Conservation (phyloP, 1,140 invertebrate genomes). For the Drosophila kepulauana region DNA sequence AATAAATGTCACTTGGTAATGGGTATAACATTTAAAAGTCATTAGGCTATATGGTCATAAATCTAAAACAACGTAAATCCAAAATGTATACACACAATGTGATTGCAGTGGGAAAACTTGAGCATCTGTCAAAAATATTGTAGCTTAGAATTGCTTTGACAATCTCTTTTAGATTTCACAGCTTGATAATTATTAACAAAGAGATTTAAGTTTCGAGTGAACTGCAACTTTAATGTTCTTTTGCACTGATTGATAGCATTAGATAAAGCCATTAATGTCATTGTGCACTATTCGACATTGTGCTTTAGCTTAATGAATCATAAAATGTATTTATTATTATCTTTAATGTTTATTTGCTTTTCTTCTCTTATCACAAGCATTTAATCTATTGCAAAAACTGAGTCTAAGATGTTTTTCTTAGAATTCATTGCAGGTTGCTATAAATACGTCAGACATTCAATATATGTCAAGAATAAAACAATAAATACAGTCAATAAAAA, state of each 20-base stretch:
- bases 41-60: conserved; percentile 26
- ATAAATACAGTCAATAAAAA: too few species aligned
- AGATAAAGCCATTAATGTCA: too few species aligned
- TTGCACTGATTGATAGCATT: too few species aligned
- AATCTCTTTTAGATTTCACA: not conserved
- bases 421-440: not conserved
- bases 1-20: conserved; percentile 38
- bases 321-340: too few species aligned
- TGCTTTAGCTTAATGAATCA: too few species aligned
- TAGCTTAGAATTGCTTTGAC: not conserved
- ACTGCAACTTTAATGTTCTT: too few species aligned
- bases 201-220: too few species aligned
- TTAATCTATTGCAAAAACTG: not conserved
- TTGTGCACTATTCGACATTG: too few species aligned
- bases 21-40: conserved; percentile 28
- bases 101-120: conserved; percentile 1
- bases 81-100: not conserved
- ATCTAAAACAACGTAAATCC: conserved; percentile 7
- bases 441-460: not conserved
- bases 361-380: not conserved
- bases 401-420: not conserved
- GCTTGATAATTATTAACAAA: not conserved
- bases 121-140: not conserved
- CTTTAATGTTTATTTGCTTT: too few species aligned
- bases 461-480: too few species aligned